Evolutionary conservation across 2,113 vertebrate genomes (phyloP).

Genomic region (Leptocoma aspasia): DNA sequence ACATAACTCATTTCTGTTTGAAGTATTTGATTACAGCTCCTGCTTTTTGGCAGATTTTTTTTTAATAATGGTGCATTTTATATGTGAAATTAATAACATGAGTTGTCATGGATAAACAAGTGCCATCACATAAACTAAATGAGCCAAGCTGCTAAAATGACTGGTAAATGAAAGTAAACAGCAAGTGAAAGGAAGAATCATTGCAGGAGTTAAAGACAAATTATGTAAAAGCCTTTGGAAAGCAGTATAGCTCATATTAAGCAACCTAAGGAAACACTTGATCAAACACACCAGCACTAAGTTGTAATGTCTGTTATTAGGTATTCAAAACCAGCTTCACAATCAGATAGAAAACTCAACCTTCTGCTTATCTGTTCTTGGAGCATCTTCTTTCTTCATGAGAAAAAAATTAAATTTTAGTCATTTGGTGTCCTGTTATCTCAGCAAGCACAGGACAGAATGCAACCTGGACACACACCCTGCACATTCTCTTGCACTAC

Average conservation of each 20-base stretch:
- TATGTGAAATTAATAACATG: conserved; percentile 13
- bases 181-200: not conserved
- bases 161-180: not conserved
- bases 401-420: not conserved
- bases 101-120: conserved; percentile 13
- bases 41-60: not conserved
- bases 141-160: not conserved
- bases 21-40: not conserved
- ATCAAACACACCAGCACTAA: not conserved
- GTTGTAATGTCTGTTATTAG: not conserved
- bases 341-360: not conserved
- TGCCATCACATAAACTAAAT: not conserved
- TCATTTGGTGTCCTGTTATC: not conserved
- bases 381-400: not conserved
- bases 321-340: not conserved
- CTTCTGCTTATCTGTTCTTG: not conserved
- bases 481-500: rapidly evolving
- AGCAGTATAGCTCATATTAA: not conserved
- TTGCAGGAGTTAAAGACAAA: not conserved
- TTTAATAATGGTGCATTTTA: not conserved
- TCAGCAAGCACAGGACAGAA: not conserved
- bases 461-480: not conserved
- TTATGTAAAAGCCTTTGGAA: not conserved
- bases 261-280: not conserved
- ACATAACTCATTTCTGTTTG: conserved; percentile 11